Evolutionary conservation across 1,140 invertebrate genomes (phyloP).

Genomic region (Sarcophaga peregrina): DNA sequence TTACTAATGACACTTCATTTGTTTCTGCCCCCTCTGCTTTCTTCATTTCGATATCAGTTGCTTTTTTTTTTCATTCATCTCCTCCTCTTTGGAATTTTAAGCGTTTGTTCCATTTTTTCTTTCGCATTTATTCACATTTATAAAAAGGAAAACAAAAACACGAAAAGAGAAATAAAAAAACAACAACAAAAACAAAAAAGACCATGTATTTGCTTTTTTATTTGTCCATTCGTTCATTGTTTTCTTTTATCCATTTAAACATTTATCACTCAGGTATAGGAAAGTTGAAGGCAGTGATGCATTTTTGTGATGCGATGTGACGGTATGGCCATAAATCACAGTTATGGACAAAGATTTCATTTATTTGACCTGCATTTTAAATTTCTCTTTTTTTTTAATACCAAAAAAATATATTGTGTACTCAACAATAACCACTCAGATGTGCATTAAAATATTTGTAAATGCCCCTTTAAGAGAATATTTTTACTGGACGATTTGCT

Average conservation of each 20-base stretch:
- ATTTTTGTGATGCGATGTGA: not conserved
- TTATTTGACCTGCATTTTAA: not conserved
- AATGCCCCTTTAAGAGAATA: too few species aligned
- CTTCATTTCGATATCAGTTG: too few species aligned
- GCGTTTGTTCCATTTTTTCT: not conserved
- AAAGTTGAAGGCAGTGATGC: not conserved
- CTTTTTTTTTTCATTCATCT: not conserved
- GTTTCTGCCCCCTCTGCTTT: not conserved
- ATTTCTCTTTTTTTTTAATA: too few species aligned
- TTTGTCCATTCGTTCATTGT: not conserved
- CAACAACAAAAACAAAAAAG: not conserved
- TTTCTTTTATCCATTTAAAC: too few species aligned
- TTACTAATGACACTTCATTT: slow-evolving; percentile 36
- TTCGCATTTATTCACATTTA: too few species aligned
- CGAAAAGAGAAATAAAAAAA: too few species aligned
- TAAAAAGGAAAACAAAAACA: too few species aligned
- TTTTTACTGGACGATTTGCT: too few species aligned
- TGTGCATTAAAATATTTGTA: too few species aligned
- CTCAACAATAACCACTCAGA: too few species aligned
- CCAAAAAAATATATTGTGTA: too few species aligned
- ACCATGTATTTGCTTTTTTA: not conserved
- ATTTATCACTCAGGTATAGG: not conserved
- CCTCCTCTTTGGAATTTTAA: not conserved
- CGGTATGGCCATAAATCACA: not conserved
- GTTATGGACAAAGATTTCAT: not conserved